Conservation (phyloP, 2,888 invertebrate species). For the Cataglyphis cursor region DNA sequence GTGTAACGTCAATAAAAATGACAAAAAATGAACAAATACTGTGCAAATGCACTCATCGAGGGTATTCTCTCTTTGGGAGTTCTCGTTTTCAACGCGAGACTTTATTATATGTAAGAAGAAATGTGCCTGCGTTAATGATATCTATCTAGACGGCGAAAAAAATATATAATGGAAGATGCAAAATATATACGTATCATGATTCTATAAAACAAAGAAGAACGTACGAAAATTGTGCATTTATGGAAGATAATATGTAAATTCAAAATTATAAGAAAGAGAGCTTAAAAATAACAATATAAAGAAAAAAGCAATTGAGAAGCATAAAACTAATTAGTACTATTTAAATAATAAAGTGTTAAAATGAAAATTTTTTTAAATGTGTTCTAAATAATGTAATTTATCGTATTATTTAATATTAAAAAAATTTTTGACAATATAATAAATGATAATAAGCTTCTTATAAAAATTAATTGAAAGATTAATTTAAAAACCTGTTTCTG, state of each 20-base stretch:
- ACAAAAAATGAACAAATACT: slow-evolving; percentile 30
- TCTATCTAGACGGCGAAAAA: background rate
- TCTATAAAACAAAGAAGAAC: background rate
- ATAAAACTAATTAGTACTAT: slow-evolving; percentile 1
- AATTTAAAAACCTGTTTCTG: too few species aligned
- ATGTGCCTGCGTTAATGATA: background rate
- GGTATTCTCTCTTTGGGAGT: background rate
- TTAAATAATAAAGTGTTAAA: background rate
- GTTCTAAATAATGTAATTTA: too few species aligned
- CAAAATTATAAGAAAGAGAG: background rate
- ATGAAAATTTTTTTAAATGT: too few species aligned
- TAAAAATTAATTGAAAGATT: too few species aligned
- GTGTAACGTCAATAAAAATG: slow-evolving; percentile 15
- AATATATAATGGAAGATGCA: background rate
- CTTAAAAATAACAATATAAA: background rate
- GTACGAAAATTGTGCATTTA: background rate
- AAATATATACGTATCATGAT: background rate
- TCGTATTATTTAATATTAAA: too few species aligned
- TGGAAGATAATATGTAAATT: background rate
- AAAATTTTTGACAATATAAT: too few species aligned
- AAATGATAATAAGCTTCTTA: too few species aligned
- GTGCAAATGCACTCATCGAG: background rate
- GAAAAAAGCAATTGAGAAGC: background rate
- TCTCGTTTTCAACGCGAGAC: background rate
- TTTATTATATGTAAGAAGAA: background rate